A percentile compares a stretch with the other conserved stretches of the same genome.
Conservation (phyloP, 2,888 invertebrate genomes). For the Zygothrica quintamaculata region DNA sequence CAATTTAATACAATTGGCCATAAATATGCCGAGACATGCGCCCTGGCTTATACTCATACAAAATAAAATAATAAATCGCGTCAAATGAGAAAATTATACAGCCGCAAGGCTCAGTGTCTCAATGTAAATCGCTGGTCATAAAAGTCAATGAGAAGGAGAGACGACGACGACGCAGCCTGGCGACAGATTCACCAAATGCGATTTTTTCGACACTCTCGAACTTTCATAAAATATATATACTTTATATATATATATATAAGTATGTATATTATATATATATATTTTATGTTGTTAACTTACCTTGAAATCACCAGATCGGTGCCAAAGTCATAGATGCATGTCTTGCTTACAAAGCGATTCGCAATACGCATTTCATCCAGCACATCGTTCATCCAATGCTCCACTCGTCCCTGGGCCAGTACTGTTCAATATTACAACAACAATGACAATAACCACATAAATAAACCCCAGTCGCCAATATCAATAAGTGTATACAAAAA, state of each 20-base stretch:
- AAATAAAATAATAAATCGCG: constrained; percentile 82
- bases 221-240: constrained; percentile 9
- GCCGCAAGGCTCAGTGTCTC: constrained; percentile 51
- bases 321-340: constrained; percentile 94
- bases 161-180: neutral
- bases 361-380: constrained; percentile 93
- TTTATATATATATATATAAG: constrained; percentile 7
- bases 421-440: constrained; percentile 84
- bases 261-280: constrained; percentile 25
- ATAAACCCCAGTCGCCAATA: constrained; percentile 76
- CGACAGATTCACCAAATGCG: neutral
- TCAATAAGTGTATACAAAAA: constrained; percentile 77
- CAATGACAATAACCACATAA: constrained; percentile 71
- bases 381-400: constrained; percentile 96
- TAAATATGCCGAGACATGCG: constrained; percentile 73
- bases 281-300: constrained; percentile 83
- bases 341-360: constrained; percentile 93
- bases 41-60: constrained; percentile 61
- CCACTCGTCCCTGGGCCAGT: constrained; percentile 91
- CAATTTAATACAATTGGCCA: constrained; percentile 81
- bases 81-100: constrained; percentile 83
- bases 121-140: constrained; percentile 79
- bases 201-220: too few species aligned
- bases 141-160: constrained; percentile 54
- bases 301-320: constrained; percentile 88